A percentile compares a stretch with the other conserved stretches of the same genome.
Evolutionary conservation across 2,797 vertebrate genomes (phyloP).

Genomic region (Manis javanica): DNA sequence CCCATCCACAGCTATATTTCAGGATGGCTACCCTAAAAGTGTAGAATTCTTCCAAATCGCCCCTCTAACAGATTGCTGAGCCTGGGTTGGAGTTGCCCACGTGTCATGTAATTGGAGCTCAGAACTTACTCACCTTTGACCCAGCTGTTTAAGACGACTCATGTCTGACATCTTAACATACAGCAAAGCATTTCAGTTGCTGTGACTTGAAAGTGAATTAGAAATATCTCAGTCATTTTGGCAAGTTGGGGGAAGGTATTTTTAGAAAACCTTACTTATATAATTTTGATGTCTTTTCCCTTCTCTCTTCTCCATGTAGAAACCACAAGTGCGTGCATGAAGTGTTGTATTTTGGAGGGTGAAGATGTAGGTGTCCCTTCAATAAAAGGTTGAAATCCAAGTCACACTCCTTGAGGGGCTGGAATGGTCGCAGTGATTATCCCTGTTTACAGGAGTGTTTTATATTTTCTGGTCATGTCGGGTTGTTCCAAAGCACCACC

Average conservation of each 20-base stretch:
- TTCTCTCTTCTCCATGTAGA: slow-evolving; percentile 14
- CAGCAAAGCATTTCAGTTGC: slow-evolving; percentile 9
- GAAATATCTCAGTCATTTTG: slow-evolving; percentile 71
- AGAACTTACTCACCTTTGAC: slow-evolving; percentile 47
- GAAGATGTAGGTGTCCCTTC: neutral
- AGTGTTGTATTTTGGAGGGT: neutral
- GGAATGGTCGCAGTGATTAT: neutral
- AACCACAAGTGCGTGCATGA: neutral
- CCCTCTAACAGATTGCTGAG: neutral
- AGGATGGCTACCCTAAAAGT: slow-evolving; percentile 27
- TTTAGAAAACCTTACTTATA: slow-evolving; percentile 72
- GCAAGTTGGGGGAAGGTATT: slow-evolving; percentile 64
- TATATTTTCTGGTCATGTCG: neutral
- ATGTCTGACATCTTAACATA: slow-evolving; percentile 54
- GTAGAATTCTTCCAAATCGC: slow-evolving; percentile 9
- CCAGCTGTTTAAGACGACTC: slow-evolving; percentile 25
- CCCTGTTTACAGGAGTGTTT: neutral
- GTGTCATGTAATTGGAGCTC: neutral
- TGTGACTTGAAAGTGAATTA: slow-evolving; percentile 72
- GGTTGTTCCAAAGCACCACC: neutral
- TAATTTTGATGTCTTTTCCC: slow-evolving; percentile 62
- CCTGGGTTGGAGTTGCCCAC: slow-evolving; percentile 10
- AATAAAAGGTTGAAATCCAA: neutral
- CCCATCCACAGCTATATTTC: neutral
- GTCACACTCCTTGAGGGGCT: neutral